Conservation (phyloP, 2,797 vertebrate genomes). For the Hippopotamyrus pictus region DNA sequence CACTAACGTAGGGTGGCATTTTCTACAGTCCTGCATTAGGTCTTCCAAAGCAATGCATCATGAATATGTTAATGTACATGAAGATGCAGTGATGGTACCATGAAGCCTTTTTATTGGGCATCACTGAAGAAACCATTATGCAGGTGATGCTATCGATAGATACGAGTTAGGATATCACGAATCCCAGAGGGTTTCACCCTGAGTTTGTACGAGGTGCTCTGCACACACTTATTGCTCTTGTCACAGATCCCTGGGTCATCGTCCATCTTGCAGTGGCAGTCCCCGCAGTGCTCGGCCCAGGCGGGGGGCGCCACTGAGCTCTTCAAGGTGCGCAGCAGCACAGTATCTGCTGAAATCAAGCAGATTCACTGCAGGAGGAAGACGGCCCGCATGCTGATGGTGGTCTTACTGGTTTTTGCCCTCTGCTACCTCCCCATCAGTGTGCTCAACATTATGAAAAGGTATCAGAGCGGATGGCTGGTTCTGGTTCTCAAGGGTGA, state of each 20-base stretch:
- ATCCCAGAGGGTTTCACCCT: not conserved
- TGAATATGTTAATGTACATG: not conserved
- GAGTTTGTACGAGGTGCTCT: not conserved
- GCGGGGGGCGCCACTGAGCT: conserved; percentile 57
- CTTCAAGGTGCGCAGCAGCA: conserved; percentile 67
- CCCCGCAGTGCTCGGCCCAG: conserved; percentile 66
- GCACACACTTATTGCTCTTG: not conserved
- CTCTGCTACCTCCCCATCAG: conserved; percentile 95
- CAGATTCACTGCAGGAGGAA: conserved; percentile 85
- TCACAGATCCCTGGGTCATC: conserved; percentile 87
- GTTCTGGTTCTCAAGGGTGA: not conserved
- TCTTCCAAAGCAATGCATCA: not conserved
- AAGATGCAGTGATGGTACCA: not conserved
- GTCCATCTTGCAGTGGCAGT: conserved; percentile 80
- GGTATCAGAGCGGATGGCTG: conserved; percentile 56
- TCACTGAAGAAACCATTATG: not conserved
- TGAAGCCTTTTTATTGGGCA: not conserved
- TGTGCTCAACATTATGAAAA: conserved; percentile 91
- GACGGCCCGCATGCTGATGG: conserved; percentile 93
- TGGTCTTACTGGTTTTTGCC: conserved; percentile 88
- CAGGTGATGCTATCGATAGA: not conserved
- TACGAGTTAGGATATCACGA: not conserved
- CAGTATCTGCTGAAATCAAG: conserved; percentile 86
- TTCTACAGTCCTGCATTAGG: not conserved
- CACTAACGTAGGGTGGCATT: not conserved